Evolutionary conservation across 2,113 vertebrate genomes (phyloP).

Genomic region (Equus przewalskii): DNA sequence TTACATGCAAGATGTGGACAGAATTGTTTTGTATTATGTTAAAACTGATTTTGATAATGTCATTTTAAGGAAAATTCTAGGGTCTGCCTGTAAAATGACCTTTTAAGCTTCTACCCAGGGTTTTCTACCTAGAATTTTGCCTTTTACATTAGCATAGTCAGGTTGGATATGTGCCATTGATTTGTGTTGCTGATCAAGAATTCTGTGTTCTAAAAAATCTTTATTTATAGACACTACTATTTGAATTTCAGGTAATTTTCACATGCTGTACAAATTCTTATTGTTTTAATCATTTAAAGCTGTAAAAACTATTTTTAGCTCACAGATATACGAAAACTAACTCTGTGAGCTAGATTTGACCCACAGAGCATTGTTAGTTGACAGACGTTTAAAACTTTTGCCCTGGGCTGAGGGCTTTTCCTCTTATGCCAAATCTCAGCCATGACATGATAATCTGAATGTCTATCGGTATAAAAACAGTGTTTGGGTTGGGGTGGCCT

Average conservation of each 20-base stretch:
- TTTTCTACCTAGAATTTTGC: neutral
- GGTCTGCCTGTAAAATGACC: neutral
- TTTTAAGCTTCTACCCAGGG: neutral
- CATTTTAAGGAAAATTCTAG: neutral
- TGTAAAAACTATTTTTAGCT: neutral
- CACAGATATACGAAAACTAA: neutral
- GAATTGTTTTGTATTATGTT: neutral
- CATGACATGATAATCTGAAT: neutral
- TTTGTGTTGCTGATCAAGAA: neutral
- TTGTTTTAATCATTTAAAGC: neutral
- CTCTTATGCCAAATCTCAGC: neutral
- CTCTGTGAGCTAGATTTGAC: neutral
- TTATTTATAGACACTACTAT: neutral
- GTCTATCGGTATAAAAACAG: neutral
- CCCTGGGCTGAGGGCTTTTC: neutral
- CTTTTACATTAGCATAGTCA: neutral
- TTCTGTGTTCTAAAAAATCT: neutral
- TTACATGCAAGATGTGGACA: neutral
- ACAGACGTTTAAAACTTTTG: neutral
- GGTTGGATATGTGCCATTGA: neutral
- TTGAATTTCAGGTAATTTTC: constrained; percentile 35
- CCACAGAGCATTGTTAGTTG: neutral
- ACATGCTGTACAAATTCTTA: neutral
- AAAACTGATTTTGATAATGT: neutral
- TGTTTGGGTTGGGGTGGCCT: neutral